Percentiles rank a stretch among this genome's conserved stretches.
Evolutionary conservation across 1,140 invertebrate genomes (phyloP).

Genomic region (Drosophila bifasciata): DNA sequence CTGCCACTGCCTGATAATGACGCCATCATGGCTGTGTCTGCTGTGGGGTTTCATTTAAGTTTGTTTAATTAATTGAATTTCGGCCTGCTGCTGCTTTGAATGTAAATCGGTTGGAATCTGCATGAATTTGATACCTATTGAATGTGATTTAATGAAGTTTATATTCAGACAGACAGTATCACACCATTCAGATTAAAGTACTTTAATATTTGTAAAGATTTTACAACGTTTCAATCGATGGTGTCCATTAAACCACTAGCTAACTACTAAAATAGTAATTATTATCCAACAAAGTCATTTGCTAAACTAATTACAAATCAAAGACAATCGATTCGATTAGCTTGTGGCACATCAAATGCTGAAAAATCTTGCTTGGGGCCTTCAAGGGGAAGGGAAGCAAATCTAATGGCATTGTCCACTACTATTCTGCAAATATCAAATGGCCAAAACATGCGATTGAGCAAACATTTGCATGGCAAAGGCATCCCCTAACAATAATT

Average conservation of each 20-base stretch:
- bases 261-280: slow-evolving; percentile 6
- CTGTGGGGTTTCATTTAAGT: slow-evolving; percentile 54
- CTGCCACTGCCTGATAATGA: slow-evolving; percentile 67
- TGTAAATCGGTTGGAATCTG: background rate
- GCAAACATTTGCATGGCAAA: slow-evolving; percentile 59
- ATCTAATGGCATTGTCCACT: slow-evolving; percentile 36
- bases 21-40: slow-evolving; percentile 9
- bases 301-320: slow-evolving; percentile 18
- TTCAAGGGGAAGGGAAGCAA: background rate
- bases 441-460: slow-evolving; percentile 52
- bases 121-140: background rate
- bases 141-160: background rate
- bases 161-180: too few relatives aligned
- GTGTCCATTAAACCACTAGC: too few relatives aligned
- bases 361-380: background rate
- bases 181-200: too few relatives aligned
- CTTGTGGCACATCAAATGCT: slow-evolving; percentile 9
- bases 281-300: slow-evolving; percentile 23
- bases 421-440: slow-evolving; percentile 33
- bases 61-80: slow-evolving; percentile 44
- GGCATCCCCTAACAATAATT: slow-evolving; percentile 35
- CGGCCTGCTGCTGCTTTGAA: background rate
- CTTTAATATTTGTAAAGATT: too few relatives aligned
- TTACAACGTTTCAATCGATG: too few relatives aligned
- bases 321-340: slow-evolving; percentile 43